Percentiles rank a stretch among this genome's conserved stretches.
Conservation (phyloP, 2,113 vertebrate species). For the Urocitellus parryii region DNA sequence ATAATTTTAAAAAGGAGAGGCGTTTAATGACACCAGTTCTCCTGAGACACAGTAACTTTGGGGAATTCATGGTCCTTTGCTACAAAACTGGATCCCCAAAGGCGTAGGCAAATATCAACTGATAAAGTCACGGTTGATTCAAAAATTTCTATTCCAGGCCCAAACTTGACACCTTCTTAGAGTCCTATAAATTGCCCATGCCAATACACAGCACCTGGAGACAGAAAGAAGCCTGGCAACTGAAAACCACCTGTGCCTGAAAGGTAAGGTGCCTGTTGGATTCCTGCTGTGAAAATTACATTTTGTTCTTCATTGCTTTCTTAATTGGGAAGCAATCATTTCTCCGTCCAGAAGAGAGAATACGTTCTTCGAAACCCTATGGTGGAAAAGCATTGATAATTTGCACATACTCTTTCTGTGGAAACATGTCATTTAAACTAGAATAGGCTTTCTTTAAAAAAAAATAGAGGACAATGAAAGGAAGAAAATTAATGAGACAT, state of each 20-base stretch:
- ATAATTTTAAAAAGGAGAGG: not conserved
- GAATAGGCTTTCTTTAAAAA: slow-evolving; percentile 13
- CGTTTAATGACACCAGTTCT: not conserved
- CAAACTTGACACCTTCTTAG: not conserved
- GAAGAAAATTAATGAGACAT: slow-evolving; percentile 57
- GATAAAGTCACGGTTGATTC: not conserved
- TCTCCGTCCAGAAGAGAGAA: slow-evolving; percentile 43
- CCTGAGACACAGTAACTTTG: not conserved
- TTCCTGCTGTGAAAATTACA: not conserved
- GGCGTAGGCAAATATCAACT: not conserved
- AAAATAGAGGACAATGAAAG: not conserved
- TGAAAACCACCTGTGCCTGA: not conserved
- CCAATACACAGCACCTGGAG: not conserved
- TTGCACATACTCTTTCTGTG: slow-evolving; percentile 51
- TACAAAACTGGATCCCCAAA: slow-evolving; percentile 34
- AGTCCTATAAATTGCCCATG: not conserved
- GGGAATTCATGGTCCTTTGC: not conserved
- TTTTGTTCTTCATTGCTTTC: slow-evolving; percentile 45
- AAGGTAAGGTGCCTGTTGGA: not conserved
- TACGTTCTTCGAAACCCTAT: not conserved
- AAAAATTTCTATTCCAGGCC: not conserved
- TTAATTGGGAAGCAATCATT: slow-evolving; percentile 60
- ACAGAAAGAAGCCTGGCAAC: not conserved
- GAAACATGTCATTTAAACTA: slow-evolving; percentile 45
- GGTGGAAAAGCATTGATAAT: not conserved